Base-by-base conservation (phyloP, 2,113 vertebrate genomes). In the Urocolius indicus region DNA sequence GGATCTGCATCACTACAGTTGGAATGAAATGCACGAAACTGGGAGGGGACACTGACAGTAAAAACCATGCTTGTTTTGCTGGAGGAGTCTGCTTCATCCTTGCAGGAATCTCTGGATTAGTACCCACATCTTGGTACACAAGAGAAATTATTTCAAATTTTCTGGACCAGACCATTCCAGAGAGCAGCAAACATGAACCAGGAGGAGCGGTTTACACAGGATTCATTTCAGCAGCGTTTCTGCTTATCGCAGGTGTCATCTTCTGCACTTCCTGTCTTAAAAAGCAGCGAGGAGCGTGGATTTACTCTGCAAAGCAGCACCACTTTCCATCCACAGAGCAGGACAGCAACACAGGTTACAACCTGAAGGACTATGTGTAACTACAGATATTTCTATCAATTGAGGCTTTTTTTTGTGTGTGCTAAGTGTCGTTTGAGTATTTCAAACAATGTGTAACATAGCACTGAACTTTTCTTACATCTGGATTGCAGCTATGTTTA, bases 281-380 rank as follows among this genome's bases (percentile, higher is more conserved):
- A 82, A 98, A 98, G 96, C 97, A 97, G 54, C 98, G 97, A 26
- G 98, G 98, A 77, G 97, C 97, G 26, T 98, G 98, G 97, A 97
- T 98, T 71, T 95, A 92, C 34, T 97, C 98, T 16, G 97, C 98
- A 91, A 98, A 98, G 92, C 86, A 97, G 86, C 97, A 98, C 24
- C 98, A 98, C 18, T 82, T 98, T 81, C 96, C 98, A 49, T 95
- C 97, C 72, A 96, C 98, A 16, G 96, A 96, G 84, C 96, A 98
- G 92, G 98, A 98, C 84, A 98, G 98, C 92, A 98, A 97, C 21
- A 91, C 97, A 5, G 98, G 98, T 65, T 99, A 99, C 97, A 98
- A 98, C 97, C 98, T 99, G 94, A 99, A 99, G 98, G 99, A 99
- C 96, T 99, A 99, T 2, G 99, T 99, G 95, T 99, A 98, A 98